Conservation (phyloP, 2,113 vertebrate species). For the Neotoma lepida region DNA sequence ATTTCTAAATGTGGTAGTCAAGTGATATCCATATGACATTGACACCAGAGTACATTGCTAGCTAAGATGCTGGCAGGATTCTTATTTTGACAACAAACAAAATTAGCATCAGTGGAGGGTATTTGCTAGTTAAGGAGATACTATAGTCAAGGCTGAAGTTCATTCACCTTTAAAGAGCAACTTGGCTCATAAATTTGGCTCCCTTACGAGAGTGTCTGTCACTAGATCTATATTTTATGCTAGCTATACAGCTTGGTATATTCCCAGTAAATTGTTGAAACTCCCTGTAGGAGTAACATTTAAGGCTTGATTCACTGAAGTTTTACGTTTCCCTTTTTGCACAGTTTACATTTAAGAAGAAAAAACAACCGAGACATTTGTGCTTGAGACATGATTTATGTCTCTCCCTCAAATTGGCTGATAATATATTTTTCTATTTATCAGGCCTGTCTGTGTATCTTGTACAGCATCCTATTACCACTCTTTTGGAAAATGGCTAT, state of each 20-base stretch:
- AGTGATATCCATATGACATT: slow-evolving; percentile 75
- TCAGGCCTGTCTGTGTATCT: slow-evolving; percentile 39
- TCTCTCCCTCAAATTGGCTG: slow-evolving; percentile 65
- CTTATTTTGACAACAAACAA: slow-evolving; percentile 73
- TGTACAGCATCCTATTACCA: slow-evolving; percentile 21
- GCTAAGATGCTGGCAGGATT: slow-evolving; percentile 48
- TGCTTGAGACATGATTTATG: slow-evolving; percentile 77
- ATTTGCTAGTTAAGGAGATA: slow-evolving; percentile 68
- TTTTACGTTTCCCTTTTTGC: slow-evolving; percentile 81
- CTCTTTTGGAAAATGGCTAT: slow-evolving; percentile 50
- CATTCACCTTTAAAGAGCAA: slow-evolving; percentile 78
- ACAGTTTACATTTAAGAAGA: slow-evolving; percentile 76
- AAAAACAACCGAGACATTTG: slow-evolving; percentile 62
- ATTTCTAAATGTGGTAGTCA: slow-evolving; percentile 78
- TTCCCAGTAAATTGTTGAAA: slow-evolving; percentile 79
- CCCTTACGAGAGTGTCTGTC: slow-evolving; percentile 61
- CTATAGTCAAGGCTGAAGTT: slow-evolving; percentile 61
- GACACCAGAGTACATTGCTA: slow-evolving; percentile 66
- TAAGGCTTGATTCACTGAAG: slow-evolving; percentile 79
- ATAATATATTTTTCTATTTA: slow-evolving; percentile 67
- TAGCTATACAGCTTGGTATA: slow-evolving; percentile 71
- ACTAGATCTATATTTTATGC: slow-evolving; percentile 71
- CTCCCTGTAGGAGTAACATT: slow-evolving; percentile 80
- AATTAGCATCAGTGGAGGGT: slow-evolving; percentile 69
- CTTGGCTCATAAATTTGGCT: slow-evolving; percentile 76